These are phyloP conservation scores for Hydropsyche betteni DNA, from an alignment of 2,888 invertebrate genomes.

Conservation along the genomic window DNA sequence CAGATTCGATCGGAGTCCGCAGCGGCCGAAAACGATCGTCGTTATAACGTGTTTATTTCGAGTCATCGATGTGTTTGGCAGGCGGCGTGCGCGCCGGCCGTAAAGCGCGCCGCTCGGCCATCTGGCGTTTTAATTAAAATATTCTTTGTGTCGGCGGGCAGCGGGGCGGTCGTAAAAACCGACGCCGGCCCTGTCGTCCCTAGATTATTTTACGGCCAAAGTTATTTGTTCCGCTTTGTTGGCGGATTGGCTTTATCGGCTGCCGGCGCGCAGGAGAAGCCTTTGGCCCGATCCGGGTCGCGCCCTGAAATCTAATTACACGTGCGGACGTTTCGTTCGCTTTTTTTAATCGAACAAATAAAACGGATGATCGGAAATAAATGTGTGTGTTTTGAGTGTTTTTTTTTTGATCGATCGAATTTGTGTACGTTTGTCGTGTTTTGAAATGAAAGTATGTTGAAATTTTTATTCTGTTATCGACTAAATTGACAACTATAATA, in stretches of 20 bases:
- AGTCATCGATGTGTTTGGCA: slow-evolving; percentile 41
- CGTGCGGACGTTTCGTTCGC: slow-evolving; percentile 5
- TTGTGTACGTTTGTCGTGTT: no score
- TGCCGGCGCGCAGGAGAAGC: neutral
- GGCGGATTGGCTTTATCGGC: slow-evolving; percentile 30
- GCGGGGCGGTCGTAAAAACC: slow-evolving; percentile 35
- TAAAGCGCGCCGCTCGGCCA: slow-evolving; percentile 42
- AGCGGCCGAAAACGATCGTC: neutral
- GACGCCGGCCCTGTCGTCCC: slow-evolving; percentile 24
- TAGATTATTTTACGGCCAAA: slow-evolving; percentile 43
- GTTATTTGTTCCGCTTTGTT: slow-evolving; percentile 41
- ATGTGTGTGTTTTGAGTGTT: neutral
- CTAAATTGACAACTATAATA: no score
- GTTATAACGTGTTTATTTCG: slow-evolving; percentile 43
- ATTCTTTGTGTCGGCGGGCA: slow-evolving; percentile 39
- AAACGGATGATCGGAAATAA: no score
- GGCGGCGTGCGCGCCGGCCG: slow-evolving; percentile 35
- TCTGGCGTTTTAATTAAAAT: slow-evolving; percentile 50
- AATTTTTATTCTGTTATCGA: no score
- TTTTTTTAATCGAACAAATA: neutral
- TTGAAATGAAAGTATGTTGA: no score
- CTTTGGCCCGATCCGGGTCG: slow-evolving; percentile 1
- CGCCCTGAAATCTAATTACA: slow-evolving; percentile 28
- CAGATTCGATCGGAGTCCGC: no score
- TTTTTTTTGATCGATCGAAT: no score